Evolutionary conservation across 1,140 invertebrate species (phyloP).

Genomic region (Contarinia nasturtii): DNA sequence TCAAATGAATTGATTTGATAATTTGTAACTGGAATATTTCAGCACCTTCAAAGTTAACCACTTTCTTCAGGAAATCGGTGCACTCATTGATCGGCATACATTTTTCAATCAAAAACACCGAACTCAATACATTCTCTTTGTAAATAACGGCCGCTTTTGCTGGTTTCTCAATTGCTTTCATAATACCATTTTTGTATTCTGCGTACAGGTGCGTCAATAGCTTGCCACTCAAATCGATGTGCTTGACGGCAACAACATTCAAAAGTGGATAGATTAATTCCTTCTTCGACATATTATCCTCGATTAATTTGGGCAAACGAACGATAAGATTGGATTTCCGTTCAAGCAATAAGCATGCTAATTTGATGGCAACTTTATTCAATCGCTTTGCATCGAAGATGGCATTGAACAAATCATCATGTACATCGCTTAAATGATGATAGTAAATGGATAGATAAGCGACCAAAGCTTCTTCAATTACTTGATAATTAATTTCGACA

Average conservation of each 20-base stretch:
- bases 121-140: conserved; percentile 26
- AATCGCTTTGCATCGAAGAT: conserved; percentile 23
- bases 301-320: conserved; percentile 17
- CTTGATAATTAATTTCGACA: conserved; percentile 24
- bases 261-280: conserved; percentile 35
- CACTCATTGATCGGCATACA: conserved; percentile 34
- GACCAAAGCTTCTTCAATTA: conserved; percentile 29
- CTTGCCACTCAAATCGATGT: conserved; percentile 19
- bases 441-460: conserved; percentile 36
- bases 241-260: conserved; percentile 24
- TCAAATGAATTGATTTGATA: conserved; percentile 30
- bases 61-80: conserved; percentile 29
- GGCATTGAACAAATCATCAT: conserved; percentile 26
- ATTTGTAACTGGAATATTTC: conserved; percentile 34
- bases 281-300: conserved; percentile 23
- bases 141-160: conserved; percentile 41
- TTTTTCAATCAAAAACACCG: conserved; percentile 28
- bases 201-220: conserved; percentile 29
- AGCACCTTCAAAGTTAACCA: conserved; percentile 33
- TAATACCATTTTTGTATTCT: conserved; percentile 32
- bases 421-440: conserved; percentile 27
- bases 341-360: conserved; percentile 28
- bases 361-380: conserved; percentile 28
- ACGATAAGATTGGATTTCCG: conserved; percentile 24
- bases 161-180: conserved; percentile 38